These are phyloP conservation scores for Eucidaris tribuloides DNA, from an alignment of 35 echinoderm and acorn worm genomes.

Conservation along the genomic window DNA sequence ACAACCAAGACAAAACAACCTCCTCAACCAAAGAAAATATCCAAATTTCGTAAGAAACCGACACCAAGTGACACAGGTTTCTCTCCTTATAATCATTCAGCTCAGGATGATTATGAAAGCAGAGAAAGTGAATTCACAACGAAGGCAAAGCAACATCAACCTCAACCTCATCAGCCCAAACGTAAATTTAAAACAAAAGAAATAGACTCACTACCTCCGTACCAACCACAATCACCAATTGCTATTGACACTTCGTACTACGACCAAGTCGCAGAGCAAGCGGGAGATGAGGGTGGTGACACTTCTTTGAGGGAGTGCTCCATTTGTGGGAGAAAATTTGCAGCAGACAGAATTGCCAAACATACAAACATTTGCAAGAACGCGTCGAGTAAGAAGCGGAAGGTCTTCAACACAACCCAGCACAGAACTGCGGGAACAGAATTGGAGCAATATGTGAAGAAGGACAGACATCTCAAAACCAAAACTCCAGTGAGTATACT, in stretches of 20 bases:
- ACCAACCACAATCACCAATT: background rate
- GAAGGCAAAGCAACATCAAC: background rate
- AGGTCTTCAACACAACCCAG: constrained; percentile 76
- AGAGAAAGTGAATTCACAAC: constrained; percentile 7
- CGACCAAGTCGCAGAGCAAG: constrained; percentile 20
- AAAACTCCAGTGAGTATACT: constrained; percentile 59
- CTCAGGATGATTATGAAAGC: constrained; percentile 7
- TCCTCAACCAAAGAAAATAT: background rate
- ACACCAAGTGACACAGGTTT: background rate
- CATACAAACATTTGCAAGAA: constrained; percentile 75
- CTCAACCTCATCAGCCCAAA: constrained; percentile 3
- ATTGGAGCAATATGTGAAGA: constrained; percentile 41
- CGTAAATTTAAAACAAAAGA: background rate
- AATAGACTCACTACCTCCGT: background rate
- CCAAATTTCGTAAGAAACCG: background rate
- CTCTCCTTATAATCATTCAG: background rate
- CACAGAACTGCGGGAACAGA: constrained; percentile 83
- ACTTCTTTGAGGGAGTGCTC: constrained; percentile 51
- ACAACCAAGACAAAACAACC: background rate
- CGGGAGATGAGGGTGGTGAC: constrained; percentile 19
- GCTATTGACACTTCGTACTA: constrained; percentile 2
- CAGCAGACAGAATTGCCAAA: constrained; percentile 70
- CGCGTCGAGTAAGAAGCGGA: constrained; percentile 56
- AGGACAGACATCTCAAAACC: constrained; percentile 56
- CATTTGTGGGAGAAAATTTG: constrained; percentile 79